Conservation (phyloP, 2,797 vertebrate genomes). For the Microctenopoma steveboyesi region DNA sequence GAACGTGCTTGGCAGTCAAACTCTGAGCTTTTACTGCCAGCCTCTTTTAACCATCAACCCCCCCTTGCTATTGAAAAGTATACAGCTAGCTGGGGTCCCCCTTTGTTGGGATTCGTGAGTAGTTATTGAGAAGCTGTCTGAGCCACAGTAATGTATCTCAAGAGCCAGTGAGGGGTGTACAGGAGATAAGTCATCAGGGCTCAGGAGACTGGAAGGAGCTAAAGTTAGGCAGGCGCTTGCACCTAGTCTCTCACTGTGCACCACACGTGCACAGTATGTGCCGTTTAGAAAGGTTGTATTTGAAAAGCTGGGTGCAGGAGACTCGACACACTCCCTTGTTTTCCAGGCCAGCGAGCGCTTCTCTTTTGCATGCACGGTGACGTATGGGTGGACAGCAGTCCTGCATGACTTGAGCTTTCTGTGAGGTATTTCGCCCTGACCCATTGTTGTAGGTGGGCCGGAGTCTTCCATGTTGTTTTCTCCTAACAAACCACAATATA, state of each 20-base stretch:
- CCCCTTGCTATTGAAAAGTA: conserved; percentile 62
- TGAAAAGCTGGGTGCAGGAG: conserved; percentile 44
- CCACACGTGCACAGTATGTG: conserved; percentile 33
- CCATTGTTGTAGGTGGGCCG: conserved; percentile 49
- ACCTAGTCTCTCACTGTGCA: conserved; percentile 23
- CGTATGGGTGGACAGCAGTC: conserved; percentile 50
- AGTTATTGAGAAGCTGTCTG: conserved; percentile 64
- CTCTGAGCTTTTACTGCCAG: conserved; percentile 75
- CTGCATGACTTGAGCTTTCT: conserved; percentile 48
- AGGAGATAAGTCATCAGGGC: conserved; percentile 56
- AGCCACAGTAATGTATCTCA: conserved; percentile 57
- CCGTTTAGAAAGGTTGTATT: conserved; percentile 56
- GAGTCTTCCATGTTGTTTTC: conserved; percentile 49
- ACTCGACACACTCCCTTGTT: conserved; percentile 54
- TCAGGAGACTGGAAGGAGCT: conserved; percentile 58
- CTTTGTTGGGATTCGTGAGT: conserved; percentile 63
- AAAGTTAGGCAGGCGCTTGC: conserved; percentile 47
- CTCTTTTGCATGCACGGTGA: conserved; percentile 65
- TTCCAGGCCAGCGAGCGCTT: conserved; percentile 52
- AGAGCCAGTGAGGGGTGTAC: conserved; percentile 56
- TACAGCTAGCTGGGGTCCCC: conserved; percentile 56
- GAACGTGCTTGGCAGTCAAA: conserved; percentile 79
- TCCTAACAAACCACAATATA: conserved; percentile 47
- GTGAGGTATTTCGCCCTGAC: conserved; percentile 41
- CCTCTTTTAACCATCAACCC: conserved; percentile 70